phyloP scores from a whole-genome alignment of 2,888 invertebrate species.

The Cynaeus angustus region DNA sequence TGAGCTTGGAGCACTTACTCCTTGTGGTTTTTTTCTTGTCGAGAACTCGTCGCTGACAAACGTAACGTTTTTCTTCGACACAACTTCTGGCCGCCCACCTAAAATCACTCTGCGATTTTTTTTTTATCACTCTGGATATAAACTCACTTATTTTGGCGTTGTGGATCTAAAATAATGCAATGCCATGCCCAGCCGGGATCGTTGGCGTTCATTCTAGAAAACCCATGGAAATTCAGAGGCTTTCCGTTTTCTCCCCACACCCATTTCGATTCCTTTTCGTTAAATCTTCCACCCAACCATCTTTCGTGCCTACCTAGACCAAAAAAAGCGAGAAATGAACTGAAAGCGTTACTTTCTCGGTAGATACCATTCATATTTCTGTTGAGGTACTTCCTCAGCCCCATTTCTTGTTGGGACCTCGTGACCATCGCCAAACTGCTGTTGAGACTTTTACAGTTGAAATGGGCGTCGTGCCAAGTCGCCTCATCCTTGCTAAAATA shows the following conservation, averaged over 20 bases:
- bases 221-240: slow-evolving; percentile 80
- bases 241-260: slow-evolving; percentile 84
- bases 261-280: slow-evolving; percentile 81
- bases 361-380: not conserved
- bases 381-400: slow-evolving; percentile 37
- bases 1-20: not conserved
- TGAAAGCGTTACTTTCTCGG: not conserved
- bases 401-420: slow-evolving; percentile 41
- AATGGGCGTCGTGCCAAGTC: slow-evolving; percentile 65
- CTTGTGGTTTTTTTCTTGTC: slow-evolving; percentile 20
- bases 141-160: slow-evolving; percentile 51
- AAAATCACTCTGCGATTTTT: slow-evolving; percentile 12
- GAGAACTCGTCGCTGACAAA: slow-evolving; percentile 38
- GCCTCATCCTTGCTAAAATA: slow-evolving; percentile 61
- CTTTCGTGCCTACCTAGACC: slow-evolving; percentile 73
- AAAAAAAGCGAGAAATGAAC: not conserved
- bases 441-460: slow-evolving; percentile 54
- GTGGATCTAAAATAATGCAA: slow-evolving; percentile 82
- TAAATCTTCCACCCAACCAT: slow-evolving; percentile 89
- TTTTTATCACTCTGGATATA: not conserved
- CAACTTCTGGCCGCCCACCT: slow-evolving; percentile 48
- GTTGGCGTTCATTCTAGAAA: slow-evolving; percentile 76
- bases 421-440: slow-evolving; percentile 47
- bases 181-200: slow-evolving; percentile 77
- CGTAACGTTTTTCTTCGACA: slow-evolving; percentile 55